A percentile compares a stretch with the other conserved stretches of the same genome.
Evolutionary conservation across 2,888 invertebrate species (phyloP).

Genomic region (Dasypogon diadema): DNA sequence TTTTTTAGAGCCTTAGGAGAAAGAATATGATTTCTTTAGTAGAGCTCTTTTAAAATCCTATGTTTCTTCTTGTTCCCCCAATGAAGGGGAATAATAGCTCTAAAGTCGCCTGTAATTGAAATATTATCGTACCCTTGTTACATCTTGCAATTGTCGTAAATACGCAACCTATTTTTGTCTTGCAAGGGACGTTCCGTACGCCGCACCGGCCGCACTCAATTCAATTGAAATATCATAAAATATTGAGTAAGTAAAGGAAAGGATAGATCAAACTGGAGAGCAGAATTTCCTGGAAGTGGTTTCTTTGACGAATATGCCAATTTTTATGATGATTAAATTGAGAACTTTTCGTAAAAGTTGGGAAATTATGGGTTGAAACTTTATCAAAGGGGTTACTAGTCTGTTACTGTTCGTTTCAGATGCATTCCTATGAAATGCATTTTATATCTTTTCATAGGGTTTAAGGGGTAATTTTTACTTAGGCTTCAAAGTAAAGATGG

Average conservation of each 20-base stretch:
- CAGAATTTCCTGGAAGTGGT: constrained; percentile 24
- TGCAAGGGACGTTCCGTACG: constrained; percentile 20
- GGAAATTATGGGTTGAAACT: constrained; percentile 15
- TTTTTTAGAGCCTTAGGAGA: not conserved
- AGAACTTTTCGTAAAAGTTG: constrained; percentile 23
- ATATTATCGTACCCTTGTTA: constrained; percentile 38
- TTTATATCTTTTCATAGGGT: constrained; percentile 10
- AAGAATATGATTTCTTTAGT: constrained; percentile 29
- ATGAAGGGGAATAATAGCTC: constrained; percentile 19
- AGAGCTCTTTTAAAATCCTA: constrained; percentile 25
- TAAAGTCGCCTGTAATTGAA: constrained; percentile 49
- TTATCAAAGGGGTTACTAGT: constrained; percentile 30
- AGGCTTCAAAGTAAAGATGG: not conserved
- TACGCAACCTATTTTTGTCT: constrained; percentile 22
- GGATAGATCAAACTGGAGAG: not conserved
- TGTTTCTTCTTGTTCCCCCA: not conserved
- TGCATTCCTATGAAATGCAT: constrained; percentile 35
- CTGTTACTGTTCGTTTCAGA: not conserved
- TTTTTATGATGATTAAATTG: constrained; percentile 55
- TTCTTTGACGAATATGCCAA: constrained; percentile 52
- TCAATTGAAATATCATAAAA: constrained; percentile 49
- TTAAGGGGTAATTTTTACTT: constrained; percentile 20
- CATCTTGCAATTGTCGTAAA: constrained; percentile 16
- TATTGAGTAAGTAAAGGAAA: constrained; percentile 30
- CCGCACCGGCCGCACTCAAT: constrained; percentile 2